Evolutionary conservation across 2,113 vertebrate species (phyloP).

Genomic region (Caloenas nicobarica): DNA sequence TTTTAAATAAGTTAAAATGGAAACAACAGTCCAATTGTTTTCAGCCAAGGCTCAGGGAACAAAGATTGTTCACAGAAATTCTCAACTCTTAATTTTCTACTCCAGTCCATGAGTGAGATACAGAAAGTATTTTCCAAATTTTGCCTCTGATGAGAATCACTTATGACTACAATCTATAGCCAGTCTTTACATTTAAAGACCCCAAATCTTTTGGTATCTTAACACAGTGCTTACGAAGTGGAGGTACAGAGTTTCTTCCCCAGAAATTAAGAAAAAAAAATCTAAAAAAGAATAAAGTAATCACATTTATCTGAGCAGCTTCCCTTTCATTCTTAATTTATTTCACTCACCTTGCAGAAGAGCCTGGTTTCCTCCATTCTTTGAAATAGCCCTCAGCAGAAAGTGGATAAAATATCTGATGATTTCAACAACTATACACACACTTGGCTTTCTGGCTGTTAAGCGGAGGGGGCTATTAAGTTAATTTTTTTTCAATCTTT

Average conservation of each 20-base stretch:
- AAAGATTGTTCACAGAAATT: neutral
- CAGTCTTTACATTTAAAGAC: neutral
- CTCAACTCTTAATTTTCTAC: neutral
- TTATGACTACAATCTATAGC: neutral
- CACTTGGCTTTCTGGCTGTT: neutral
- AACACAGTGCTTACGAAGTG: neutral
- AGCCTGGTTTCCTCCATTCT: neutral
- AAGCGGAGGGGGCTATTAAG: neutral
- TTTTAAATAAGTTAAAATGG: neutral
- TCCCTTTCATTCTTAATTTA: neutral
- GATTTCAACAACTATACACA: neutral
- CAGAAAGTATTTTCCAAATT: neutral
- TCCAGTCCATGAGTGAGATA: neutral
- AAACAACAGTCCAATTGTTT: neutral
- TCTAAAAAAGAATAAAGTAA: neutral
- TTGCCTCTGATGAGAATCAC: neutral
- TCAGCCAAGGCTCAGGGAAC: neutral
- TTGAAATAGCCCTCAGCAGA: neutral
- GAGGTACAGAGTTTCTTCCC: neutral
- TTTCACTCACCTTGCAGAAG: neutral
- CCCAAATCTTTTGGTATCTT: neutral
- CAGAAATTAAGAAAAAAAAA: neutral
- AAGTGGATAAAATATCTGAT: neutral
- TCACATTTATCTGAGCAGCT: neutral
- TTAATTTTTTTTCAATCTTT: neutral